phyloP scores from a whole-genome alignment of 2,797 vertebrate genomes.

The Meda fulgida region DNA sequence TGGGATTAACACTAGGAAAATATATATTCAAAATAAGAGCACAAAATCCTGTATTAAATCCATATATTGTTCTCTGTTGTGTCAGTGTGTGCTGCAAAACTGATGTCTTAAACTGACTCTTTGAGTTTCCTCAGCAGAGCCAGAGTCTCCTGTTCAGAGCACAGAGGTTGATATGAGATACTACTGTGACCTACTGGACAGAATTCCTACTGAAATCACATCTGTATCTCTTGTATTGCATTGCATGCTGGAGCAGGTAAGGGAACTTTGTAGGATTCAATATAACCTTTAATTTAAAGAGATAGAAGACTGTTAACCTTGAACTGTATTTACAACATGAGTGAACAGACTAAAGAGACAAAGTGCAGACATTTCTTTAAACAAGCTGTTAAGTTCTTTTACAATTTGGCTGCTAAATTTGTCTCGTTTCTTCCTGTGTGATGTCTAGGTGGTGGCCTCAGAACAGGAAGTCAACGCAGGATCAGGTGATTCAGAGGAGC shows the following conservation, averaged over 20 bases:
- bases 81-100: not conserved
- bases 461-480: conserved; percentile 43
- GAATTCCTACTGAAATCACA: conserved; percentile 80
- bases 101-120: not conserved
- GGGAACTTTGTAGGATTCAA: not conserved
- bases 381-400: not conserved
- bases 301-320: not conserved
- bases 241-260: conserved; percentile 91
- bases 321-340: not conserved
- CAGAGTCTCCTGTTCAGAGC: conserved; percentile 54
- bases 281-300: not conserved
- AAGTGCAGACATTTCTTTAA: too few relatives aligned
- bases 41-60: not conserved
- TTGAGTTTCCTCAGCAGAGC: conserved; percentile 45
- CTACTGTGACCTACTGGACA: conserved; percentile 84
- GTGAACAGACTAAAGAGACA: not conserved
- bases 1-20: not conserved
- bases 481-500: not conserved
- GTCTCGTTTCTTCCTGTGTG: not conserved
- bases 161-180: conserved; percentile 82
- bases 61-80: not conserved
- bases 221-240: conserved; percentile 87
- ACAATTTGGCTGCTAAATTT: not conserved
- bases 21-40: not conserved
- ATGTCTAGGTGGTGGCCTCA: conserved; percentile 46